phyloP scores from a whole-genome alignment of 2,888 invertebrate species.

The Baccha elongata region DNA sequence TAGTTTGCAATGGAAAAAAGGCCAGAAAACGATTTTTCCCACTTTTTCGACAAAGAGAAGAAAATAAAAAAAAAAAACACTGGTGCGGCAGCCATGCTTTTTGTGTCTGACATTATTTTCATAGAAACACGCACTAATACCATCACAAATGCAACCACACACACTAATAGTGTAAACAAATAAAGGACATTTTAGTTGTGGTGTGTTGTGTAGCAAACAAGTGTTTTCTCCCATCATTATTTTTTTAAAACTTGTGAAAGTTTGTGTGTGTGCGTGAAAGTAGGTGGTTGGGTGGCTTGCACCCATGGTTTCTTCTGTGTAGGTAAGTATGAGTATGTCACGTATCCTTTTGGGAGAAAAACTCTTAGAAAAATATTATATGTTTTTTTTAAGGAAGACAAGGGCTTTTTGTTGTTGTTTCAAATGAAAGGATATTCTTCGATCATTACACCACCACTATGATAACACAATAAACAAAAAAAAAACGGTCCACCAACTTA shows the following conservation, averaged over 20 bases:
- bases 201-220: conserved; percentile 73
- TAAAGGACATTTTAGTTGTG: conserved; percentile 44
- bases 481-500: conserved; percentile 34
- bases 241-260: neutral
- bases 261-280: neutral
- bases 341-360: conserved; percentile 62
- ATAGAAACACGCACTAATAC: conserved; percentile 52
- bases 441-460: conserved; percentile 42
- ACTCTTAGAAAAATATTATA: conserved; percentile 52
- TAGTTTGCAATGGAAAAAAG: conserved; percentile 43
- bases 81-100: conserved; percentile 73
- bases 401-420: conserved; percentile 36
- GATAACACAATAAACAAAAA: conserved; percentile 16
- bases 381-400: conserved; percentile 21
- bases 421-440: conserved; percentile 27
- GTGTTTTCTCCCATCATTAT: conserved; percentile 64
- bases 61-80: conserved; percentile 14
- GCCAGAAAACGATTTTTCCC: conserved; percentile 62
- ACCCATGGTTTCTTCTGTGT: neutral
- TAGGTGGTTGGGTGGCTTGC: conserved; percentile 36
- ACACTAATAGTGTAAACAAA: conserved; percentile 66
- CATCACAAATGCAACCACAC: neutral
- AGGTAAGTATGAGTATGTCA: conserved; percentile 10
- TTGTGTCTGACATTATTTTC: conserved; percentile 63
- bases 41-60: conserved; percentile 38